Evolutionary conservation across 2,888 invertebrate genomes (phyloP).

Genomic region (Diachrysia chrysitis): DNA sequence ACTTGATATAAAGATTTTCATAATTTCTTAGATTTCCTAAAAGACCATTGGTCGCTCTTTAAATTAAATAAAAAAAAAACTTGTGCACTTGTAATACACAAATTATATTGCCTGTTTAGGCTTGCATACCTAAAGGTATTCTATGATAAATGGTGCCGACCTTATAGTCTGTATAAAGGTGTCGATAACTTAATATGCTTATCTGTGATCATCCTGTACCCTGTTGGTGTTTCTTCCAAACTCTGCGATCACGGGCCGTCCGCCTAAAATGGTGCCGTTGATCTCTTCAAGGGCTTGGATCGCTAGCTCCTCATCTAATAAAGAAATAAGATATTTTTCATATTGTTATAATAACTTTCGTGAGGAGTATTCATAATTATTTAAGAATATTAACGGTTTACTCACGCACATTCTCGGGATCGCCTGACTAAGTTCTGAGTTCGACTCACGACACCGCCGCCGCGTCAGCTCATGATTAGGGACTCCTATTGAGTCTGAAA

Average conservation of each 20-base stretch:
- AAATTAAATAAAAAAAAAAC: neutral
- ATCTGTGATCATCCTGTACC: conserved; percentile 50
- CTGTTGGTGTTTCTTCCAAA: conserved; percentile 76
- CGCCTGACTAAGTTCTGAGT: no score
- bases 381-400: no score
- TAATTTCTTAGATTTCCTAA: neutral
- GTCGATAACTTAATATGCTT: conserved; percentile 15
- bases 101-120: neutral
- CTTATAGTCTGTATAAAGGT: neutral
- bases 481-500: no score
- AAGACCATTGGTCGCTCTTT: neutral
- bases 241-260: conserved; percentile 84
- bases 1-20: neutral
- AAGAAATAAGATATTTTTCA: conserved; percentile 14
- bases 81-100: neutral
- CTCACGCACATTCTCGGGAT: no score
- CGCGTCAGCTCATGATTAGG: no score
- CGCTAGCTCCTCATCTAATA: conserved; percentile 81
- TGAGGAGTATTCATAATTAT: no score
- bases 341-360: no score
- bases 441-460: no score
- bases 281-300: conserved; percentile 84
- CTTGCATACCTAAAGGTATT: neutral
- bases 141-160: neutral
- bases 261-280: conserved; percentile 86